Conservation (phyloP, 2,797 vertebrate genomes). For the Rachycentron canadum region DNA sequence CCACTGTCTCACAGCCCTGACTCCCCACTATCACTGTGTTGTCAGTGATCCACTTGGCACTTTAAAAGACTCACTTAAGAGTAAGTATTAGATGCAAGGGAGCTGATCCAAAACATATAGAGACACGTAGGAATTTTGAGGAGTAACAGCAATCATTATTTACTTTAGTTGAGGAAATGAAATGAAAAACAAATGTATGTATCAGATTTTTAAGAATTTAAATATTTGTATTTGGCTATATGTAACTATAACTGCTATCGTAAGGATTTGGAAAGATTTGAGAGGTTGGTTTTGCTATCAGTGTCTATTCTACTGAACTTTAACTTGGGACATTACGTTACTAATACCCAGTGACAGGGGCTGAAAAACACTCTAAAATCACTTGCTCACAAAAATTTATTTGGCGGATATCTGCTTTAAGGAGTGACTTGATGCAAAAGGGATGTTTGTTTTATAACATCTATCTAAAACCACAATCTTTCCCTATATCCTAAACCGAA, state of each 20-base stretch:
- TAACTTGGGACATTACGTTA: neutral
- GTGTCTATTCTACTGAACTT: slow-evolving; percentile 1
- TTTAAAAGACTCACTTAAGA: slow-evolving; percentile 32
- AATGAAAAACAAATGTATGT: slow-evolving; percentile 17
- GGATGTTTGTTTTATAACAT: neutral
- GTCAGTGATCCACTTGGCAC: slow-evolving; percentile 44
- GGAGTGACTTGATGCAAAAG: neutral
- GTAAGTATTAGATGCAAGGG: slow-evolving; percentile 45
- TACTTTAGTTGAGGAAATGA: slow-evolving; percentile 36
- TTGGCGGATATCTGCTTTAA: neutral
- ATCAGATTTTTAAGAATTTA: slow-evolving; percentile 3
- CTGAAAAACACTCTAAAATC: too few species aligned
- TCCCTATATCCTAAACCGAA: neutral
- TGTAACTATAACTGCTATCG: neutral
- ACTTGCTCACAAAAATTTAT: too few species aligned
- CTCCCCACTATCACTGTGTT: slow-evolving; percentile 23
- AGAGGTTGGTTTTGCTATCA: neutral
- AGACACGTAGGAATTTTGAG: slow-evolving; percentile 65
- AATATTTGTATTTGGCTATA: neutral
- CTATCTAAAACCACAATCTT: neutral
- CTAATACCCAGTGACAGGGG: neutral
- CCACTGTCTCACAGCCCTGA: slow-evolving; percentile 7
- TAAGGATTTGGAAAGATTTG: neutral
- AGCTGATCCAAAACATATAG: slow-evolving; percentile 51
- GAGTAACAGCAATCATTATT: slow-evolving; percentile 46